Conservation (phyloP, 2,113 vertebrate genomes). For the Heliornis fulica region DNA sequence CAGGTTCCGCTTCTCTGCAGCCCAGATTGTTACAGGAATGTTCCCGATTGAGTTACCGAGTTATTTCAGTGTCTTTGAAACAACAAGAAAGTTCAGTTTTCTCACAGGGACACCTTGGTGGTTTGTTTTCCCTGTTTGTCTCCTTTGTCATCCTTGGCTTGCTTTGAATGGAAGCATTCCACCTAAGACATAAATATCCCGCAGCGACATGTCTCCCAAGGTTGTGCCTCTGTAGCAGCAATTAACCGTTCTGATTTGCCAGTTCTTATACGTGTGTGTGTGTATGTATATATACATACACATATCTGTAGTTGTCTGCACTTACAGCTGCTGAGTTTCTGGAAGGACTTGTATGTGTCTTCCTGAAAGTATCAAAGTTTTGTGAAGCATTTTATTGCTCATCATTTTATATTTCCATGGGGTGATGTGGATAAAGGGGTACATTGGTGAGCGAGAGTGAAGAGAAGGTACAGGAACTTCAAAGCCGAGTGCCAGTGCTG, state of each 20-base stretch:
- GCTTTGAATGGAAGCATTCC: background rate
- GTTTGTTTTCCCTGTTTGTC: background rate
- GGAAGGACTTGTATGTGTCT: background rate
- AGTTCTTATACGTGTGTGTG: background rate
- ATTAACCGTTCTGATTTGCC: background rate
- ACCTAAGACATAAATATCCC: background rate
- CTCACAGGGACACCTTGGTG: background rate
- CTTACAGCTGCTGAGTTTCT: background rate
- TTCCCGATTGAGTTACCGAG: background rate
- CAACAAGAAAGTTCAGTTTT: background rate
- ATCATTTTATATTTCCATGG: background rate
- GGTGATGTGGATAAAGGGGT: background rate
- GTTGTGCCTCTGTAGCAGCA: background rate
- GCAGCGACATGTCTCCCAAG: background rate
- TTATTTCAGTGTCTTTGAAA: background rate
- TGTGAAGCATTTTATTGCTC: background rate
- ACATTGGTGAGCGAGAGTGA: background rate
- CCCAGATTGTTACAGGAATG: rapidly evolving
- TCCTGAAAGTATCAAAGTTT: background rate
- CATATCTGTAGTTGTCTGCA: background rate
- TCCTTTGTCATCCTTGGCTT: constrained; percentile 13
- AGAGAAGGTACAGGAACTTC: background rate
- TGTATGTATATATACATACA: no score
- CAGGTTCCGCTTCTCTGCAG: background rate
- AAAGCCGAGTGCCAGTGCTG: background rate